Conservation (phyloP, 2,888 invertebrate genomes). For the Corythucha ciliata region DNA sequence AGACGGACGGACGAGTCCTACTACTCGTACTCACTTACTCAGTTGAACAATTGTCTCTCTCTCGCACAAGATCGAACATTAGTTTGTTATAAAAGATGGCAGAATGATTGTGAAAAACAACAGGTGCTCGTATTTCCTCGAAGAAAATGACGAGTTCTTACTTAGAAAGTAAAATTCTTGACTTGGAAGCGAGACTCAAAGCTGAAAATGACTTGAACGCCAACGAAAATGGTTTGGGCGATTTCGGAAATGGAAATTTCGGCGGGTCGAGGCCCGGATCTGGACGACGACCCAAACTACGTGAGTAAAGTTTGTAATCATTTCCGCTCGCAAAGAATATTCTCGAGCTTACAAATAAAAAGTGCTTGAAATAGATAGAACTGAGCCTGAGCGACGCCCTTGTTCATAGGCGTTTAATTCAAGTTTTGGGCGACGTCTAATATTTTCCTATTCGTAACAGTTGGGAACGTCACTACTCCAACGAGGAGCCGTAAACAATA, state of each 20-base stretch:
- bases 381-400: too few species aligned
- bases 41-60: too few species aligned
- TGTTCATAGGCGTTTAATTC: slow-evolving; percentile 20
- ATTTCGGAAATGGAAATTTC: slow-evolving; percentile 39
- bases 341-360: too few species aligned
- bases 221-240: slow-evolving; percentile 51
- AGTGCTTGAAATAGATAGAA: too few species aligned
- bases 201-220: slow-evolving; percentile 56
- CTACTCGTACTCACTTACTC: too few species aligned
- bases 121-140: slow-evolving; percentile 21
- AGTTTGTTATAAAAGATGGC: slow-evolving; percentile 25
- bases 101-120: slow-evolving; percentile 26
- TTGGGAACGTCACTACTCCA: slow-evolving; percentile 47
- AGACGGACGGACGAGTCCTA: too few species aligned
- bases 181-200: slow-evolving; percentile 69
- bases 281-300: slow-evolving; percentile 52
- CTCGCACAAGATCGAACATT: too few species aligned
- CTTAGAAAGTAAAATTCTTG: slow-evolving; percentile 55
- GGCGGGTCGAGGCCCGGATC: slow-evolving; percentile 44
- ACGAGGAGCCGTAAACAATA: slow-evolving; percentile 46
- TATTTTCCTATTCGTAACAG: slow-evolving; percentile 37
- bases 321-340: neutral
- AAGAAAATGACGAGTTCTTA: slow-evolving; percentile 34
- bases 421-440: slow-evolving; percentile 25
- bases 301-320: slow-evolving; percentile 45